These are phyloP conservation scores for Tinea pellionella DNA, from an alignment of 2,888 invertebrate genomes.

Conservation along the genomic window DNA sequence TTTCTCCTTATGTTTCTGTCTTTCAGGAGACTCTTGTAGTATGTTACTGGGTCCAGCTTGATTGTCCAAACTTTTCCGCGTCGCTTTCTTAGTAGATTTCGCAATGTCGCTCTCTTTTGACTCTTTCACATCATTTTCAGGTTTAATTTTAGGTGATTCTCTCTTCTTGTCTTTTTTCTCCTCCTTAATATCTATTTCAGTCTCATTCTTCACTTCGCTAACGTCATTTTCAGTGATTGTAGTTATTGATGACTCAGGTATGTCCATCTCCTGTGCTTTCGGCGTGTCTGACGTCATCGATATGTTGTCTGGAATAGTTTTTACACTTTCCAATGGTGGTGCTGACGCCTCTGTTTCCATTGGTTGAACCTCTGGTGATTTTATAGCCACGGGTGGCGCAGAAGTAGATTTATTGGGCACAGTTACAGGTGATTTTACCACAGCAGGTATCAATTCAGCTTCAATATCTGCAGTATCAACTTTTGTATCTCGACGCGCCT, in stretches of 20 bases:
- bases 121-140: slow-evolving; percentile 18
- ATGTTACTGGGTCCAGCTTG: slow-evolving; percentile 48
- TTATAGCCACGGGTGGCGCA: slow-evolving; percentile 29
- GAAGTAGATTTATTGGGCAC: slow-evolving; percentile 23
- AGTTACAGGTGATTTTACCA: slow-evolving; percentile 43
- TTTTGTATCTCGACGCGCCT: slow-evolving; percentile 39
- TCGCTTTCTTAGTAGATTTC: slow-evolving; percentile 30
- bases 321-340: slow-evolving; percentile 40
- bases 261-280: slow-evolving; percentile 19
- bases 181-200: neutral
- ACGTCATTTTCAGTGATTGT: slow-evolving; percentile 13
- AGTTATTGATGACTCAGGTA: slow-evolving; percentile 14
- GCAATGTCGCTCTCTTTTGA: slow-evolving; percentile 18
- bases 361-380: slow-evolving; percentile 39
- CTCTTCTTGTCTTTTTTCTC: slow-evolving; percentile 14
- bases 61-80: slow-evolving; percentile 38
- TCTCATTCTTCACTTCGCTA: neutral
- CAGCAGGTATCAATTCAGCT: slow-evolving; percentile 35
- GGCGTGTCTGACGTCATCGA: slow-evolving; percentile 33
- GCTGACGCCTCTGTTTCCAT: slow-evolving; percentile 43
- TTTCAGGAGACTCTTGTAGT: slow-evolving; percentile 70
- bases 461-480: slow-evolving; percentile 44
- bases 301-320: slow-evolving; percentile 35
- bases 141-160: neutral
- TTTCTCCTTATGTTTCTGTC: slow-evolving; percentile 76